Conservation (phyloP, 2,797 vertebrate genomes). For the Poliocrania exsul region DNA sequence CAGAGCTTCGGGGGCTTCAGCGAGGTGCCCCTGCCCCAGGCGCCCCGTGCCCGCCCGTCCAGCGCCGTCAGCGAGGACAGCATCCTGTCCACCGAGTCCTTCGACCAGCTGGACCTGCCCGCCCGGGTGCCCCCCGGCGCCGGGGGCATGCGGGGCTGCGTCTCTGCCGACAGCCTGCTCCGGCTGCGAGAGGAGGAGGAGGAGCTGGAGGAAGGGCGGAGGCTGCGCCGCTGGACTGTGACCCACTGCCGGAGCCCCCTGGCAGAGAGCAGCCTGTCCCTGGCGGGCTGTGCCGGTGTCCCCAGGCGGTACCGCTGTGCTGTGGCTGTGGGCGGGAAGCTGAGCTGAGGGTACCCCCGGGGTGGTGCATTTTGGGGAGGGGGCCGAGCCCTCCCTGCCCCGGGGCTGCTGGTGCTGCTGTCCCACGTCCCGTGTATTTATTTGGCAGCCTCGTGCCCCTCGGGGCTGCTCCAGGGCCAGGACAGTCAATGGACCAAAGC, state of each 20-base stretch:
- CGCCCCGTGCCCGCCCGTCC: conserved; percentile 63
- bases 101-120: conserved; percentile 92
- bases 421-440: not conserved
- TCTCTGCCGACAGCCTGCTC: conserved; percentile 90
- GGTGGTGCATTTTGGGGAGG: fast-evolving
- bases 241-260: conserved; percentile 80
- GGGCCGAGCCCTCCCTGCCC: not conserved
- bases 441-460: not conserved
- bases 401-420: not conserved
- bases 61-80: conserved; percentile 92
- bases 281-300: conserved; percentile 83
- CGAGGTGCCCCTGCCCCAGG: conserved; percentile 75
- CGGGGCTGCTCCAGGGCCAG: not conserved
- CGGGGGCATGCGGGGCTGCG: conserved; percentile 81
- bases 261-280: conserved; percentile 84
- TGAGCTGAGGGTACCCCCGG: conserved; percentile 70
- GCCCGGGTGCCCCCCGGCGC: conserved; percentile 51
- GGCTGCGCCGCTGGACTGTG: conserved; percentile 79
- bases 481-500: not conserved
- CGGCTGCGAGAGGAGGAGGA: conserved; percentile 67
- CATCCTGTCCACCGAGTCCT: conserved; percentile 96
- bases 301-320: conserved; percentile 80
- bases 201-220: conserved; percentile 14
- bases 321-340: conserved; percentile 68
- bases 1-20: conserved; percentile 81